Evolutionary conservation across 2,888 invertebrate species (phyloP).

Genomic region (Lamellibrachia columna): DNA sequence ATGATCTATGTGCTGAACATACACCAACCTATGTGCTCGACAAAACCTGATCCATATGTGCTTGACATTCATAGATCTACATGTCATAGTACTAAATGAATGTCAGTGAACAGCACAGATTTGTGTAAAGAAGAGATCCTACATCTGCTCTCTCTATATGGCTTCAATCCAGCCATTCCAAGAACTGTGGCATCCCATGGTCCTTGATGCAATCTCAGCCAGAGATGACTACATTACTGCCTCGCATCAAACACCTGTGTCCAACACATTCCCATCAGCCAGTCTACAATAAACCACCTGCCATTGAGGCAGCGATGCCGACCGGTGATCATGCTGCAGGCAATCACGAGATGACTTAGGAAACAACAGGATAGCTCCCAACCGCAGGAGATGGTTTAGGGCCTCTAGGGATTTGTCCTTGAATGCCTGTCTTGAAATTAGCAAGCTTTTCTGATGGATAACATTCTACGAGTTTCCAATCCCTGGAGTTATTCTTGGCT

Average conservation of each 20-base stretch:
- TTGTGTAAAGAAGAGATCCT: background rate
- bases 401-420: background rate
- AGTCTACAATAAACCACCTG: background rate
- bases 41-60: background rate
- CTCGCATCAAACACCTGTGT: conserved; percentile 6
- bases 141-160: background rate
- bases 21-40: background rate
- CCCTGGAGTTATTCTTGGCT: background rate
- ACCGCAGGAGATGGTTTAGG: background rate
- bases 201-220: background rate
- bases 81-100: background rate
- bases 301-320: background rate
- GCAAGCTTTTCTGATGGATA: background rate
- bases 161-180: background rate
- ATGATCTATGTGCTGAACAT: background rate
- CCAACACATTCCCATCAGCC: background rate
- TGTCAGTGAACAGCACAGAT: background rate
- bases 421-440: background rate
- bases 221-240: background rate
- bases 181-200: background rate
- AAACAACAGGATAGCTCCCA: background rate
- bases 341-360: background rate
- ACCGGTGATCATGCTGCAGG: background rate
- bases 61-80: background rate
- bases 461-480: background rate